phyloP scores from a whole-genome alignment of 2,797 vertebrate genomes.

The Perodicticus potto region DNA sequence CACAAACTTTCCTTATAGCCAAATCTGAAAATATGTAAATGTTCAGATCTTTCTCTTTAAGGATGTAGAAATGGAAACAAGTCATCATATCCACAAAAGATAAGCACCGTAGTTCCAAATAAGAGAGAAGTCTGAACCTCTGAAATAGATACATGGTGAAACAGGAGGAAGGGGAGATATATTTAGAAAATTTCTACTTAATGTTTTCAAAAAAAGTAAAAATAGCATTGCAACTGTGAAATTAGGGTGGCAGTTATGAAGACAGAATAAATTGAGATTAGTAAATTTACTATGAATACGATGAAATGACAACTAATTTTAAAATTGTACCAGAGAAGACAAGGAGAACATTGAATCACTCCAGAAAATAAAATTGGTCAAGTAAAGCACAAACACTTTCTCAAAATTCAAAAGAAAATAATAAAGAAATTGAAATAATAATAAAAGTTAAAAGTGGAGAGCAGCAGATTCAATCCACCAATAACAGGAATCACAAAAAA shows the following conservation, averaged over 20 bases:
- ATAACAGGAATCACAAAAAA: not conserved
- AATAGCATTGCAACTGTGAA: not conserved
- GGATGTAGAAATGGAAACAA: not conserved
- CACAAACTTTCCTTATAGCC: not conserved
- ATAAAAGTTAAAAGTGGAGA: not conserved
- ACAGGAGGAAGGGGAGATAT: not conserved
- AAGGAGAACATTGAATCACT: not conserved
- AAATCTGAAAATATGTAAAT: not conserved
- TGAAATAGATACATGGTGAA: not conserved
- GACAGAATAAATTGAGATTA: not conserved
- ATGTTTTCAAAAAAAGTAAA: not conserved
- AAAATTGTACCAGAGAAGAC: not conserved
- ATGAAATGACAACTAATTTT: not conserved
- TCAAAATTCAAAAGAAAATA: slow-evolving; percentile 45
- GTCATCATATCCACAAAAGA: not conserved
- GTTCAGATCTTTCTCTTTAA: not conserved
- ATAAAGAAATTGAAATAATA: not conserved
- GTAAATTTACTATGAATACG: not conserved
- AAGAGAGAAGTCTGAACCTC: not conserved
- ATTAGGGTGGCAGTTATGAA: not conserved
- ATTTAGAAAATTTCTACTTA: not conserved
- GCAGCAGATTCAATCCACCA: not conserved
- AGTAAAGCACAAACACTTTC: not conserved
- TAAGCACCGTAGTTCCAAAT: not conserved
- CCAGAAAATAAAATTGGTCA: not conserved